Conservation (phyloP, 2,113 vertebrate species). For the Seriola quinqueradiata region DNA sequence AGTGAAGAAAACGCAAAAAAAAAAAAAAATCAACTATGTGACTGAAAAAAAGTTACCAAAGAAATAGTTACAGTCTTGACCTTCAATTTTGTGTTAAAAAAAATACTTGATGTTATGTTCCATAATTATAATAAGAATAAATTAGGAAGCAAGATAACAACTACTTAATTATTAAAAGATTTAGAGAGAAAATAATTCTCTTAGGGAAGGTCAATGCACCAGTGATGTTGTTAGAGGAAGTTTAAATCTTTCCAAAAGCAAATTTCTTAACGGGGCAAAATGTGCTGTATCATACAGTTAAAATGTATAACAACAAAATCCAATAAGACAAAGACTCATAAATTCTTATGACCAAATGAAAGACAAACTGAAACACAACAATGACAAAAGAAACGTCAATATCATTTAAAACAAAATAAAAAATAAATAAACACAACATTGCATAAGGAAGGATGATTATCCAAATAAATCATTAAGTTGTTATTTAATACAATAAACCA, state of each 20-base stretch:
- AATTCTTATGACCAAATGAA: slow-evolving; percentile 3
- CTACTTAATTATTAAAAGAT: not conserved
- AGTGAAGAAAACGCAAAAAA: not conserved
- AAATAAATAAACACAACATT: not conserved
- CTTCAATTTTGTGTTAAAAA: not conserved
- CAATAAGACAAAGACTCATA: not conserved
- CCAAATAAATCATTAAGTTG: not conserved
- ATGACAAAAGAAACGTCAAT: not conserved
- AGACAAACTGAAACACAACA: slow-evolving; percentile 1
- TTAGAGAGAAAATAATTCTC: not conserved
- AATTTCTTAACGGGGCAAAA: not conserved
- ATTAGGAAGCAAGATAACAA: not conserved
- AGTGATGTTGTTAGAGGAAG: not conserved
- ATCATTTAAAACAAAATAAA: not conserved
- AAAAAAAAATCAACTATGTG: slow-evolving; percentile 4
- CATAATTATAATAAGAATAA: not conserved
- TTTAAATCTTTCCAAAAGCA: not conserved
- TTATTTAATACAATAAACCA: not conserved
- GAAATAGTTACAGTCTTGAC: not conserved
- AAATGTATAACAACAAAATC: slow-evolving; percentile 3
- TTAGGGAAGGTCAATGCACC: not conserved
- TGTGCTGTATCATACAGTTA: not conserved
- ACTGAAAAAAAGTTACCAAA: not conserved
- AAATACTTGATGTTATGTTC: not conserved
- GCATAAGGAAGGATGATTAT: slow-evolving; percentile 4